These are phyloP conservation scores for Mobula birostris DNA, from an alignment of 2,113 vertebrate species.

Conservation along the genomic window DNA sequence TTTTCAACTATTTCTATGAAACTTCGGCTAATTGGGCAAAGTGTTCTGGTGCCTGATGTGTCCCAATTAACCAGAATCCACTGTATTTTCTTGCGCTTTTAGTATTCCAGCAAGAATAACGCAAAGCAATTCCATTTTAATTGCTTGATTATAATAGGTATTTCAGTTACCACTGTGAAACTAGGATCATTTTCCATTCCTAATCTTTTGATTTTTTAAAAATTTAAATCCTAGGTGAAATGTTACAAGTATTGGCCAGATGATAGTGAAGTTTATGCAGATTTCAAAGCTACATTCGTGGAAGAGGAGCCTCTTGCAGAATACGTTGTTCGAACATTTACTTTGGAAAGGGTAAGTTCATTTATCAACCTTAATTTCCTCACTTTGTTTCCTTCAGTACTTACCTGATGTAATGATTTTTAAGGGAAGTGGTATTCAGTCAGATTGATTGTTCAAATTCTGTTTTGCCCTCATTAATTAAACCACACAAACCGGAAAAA, in stretches of 20 bases:
- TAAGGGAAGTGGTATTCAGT: background rate
- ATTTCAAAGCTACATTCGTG: slow-evolving; percentile 94
- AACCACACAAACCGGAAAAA: background rate
- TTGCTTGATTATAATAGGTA: background rate
- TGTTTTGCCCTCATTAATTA: background rate
- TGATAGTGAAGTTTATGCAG: slow-evolving; percentile 90
- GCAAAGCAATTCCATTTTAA: background rate
- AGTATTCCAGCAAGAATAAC: background rate
- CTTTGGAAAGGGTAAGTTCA: slow-evolving; percentile 80
- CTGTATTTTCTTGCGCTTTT: background rate
- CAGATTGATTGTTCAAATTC: background rate
- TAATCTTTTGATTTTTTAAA: slow-evolving; percentile 9
- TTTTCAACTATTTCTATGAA: no score
- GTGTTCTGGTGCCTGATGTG: no score
- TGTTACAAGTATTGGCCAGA: slow-evolving; percentile 99
- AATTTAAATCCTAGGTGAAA: slow-evolving; percentile 71
- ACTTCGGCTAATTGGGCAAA: no score
- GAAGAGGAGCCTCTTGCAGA: slow-evolving; percentile 94
- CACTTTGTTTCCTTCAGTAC: background rate
- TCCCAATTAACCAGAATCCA: no score
- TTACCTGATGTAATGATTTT: background rate
- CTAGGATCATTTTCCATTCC: background rate
- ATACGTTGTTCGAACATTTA: slow-evolving; percentile 94
- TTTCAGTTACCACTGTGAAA: background rate
- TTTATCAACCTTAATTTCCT: background rate